Percentiles rank a stretch among this genome's conserved stretches.
Conservation (phyloP, 2,888 invertebrate genomes). For the Apamea crenata region DNA sequence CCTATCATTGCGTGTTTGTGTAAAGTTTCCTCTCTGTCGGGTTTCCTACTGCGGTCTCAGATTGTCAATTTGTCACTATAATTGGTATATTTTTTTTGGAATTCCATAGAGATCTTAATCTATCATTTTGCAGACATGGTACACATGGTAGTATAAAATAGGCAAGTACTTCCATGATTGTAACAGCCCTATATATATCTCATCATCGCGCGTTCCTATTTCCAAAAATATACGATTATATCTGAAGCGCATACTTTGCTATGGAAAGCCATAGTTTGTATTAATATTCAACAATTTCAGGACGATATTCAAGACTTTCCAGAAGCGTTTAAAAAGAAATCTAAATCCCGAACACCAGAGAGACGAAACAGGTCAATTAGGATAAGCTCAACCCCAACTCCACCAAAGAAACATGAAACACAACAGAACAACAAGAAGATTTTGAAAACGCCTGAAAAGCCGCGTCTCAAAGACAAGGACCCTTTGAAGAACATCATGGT, state of each 20-base stretch:
- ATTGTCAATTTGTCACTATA: background rate
- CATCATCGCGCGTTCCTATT: background rate
- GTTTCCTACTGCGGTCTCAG: background rate
- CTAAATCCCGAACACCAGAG: slow-evolving; percentile 64
- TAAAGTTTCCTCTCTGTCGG: background rate
- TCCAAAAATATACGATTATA: no score
- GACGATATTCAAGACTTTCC: slow-evolving; percentile 73
- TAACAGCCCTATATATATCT: background rate
- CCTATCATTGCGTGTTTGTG: background rate
- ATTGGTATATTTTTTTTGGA: background rate
- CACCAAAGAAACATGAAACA: slow-evolving; percentile 67
- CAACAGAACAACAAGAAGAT: slow-evolving; percentile 61
- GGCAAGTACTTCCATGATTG: background rate
- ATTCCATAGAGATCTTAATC: background rate
- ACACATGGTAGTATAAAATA: background rate
- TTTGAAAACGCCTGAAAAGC: slow-evolving; percentile 73
- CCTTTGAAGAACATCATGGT: slow-evolving; percentile 76
- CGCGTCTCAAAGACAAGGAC: slow-evolving; percentile 72
- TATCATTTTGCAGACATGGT: background rate
- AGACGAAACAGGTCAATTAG: slow-evolving; percentile 70
- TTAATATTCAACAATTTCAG: slow-evolving; percentile 59
- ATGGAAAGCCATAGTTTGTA: background rate
- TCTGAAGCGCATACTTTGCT: background rate
- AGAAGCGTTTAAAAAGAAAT: slow-evolving; percentile 62
- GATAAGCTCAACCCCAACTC: slow-evolving; percentile 72